Evolutionary conservation across 92 coral and sea anemone genomes (phyloP), one percentile per base, ranked within the genome.

Genomic region (Porites lobata): DNA sequence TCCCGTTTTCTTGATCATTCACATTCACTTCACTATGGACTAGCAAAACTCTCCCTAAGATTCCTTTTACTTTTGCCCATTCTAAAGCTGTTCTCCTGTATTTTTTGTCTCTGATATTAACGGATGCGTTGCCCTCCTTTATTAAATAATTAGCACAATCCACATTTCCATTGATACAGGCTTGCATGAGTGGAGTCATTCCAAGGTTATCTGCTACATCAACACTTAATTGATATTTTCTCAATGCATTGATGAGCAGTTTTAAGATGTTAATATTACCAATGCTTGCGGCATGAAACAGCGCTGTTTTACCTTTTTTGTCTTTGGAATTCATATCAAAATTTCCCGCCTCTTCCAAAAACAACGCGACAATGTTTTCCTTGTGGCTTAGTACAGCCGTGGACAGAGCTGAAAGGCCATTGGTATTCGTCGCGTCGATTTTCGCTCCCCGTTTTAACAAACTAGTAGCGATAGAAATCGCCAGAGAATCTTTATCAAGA

Each of bases 111-210:
- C 98, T 78, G 12, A 85, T 92, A 24, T 83, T 69, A 64, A 62
- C 53, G n/a, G 89, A 90, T 1, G 98, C 98, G 76, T 92, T 94
- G 4, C 98, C 98, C 71, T 94, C 95, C 10, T 75, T 65, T 6
- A 92, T 65, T 14, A 94, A 72, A 75, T 87, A 84, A 51, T 89
- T 87, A 2, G 94, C 95, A 14, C 94, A 90, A 10, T 82, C 29
- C 13, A 85, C 62, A 47, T 94, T 88, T 0, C 98, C 94, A 11
- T 66, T 78, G 56, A 83, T 86, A 10, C 96, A 82, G 22, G 98
- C 98, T 38, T 83, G 78, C 26, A 94, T 94, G 18, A 94, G 67
- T 1, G 98, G 94, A 3, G 98, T 94, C 9, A 75, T 17, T 1
- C 98, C 98, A 2, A 84, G 69, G 18, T 90, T 80, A 69, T 94